These are phyloP conservation scores for Anagrus nilaparvatae DNA, from an alignment of 1,140 invertebrate genomes.

Conservation along the genomic window DNA sequence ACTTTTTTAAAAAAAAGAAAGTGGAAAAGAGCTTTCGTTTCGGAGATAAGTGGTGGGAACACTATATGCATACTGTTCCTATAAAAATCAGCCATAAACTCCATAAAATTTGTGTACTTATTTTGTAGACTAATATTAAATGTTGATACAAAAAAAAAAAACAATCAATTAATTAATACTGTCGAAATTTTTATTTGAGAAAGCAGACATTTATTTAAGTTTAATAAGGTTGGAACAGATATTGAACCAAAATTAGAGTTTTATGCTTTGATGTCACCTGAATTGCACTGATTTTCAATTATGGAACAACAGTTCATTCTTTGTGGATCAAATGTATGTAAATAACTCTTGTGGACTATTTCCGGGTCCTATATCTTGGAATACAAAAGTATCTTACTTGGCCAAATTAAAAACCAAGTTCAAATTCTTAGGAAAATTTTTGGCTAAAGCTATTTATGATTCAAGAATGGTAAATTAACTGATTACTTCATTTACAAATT, in stretches of 20 bases:
- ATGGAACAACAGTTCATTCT: slow-evolving; percentile 72
- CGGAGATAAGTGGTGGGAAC: no score
- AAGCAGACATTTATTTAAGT: no score
- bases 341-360: slow-evolving; percentile 75
- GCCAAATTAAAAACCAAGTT: slow-evolving; percentile 89
- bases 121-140: no score
- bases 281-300: slow-evolving; percentile 82
- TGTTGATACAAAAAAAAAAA: no score
- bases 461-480: slow-evolving; percentile 88
- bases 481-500: no score
- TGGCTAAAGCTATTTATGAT: slow-evolving; percentile 98
- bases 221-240: slow-evolving; percentile 92
- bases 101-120: no score
- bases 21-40: no score
- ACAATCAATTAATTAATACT: no score
- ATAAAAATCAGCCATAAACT: no score
- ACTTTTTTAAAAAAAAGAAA: no score
- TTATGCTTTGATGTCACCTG: slow-evolving; percentile 93
- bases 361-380: slow-evolving; percentile 74
- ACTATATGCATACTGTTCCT: no score
- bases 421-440: slow-evolving; percentile 93
- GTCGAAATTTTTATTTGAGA: no score
- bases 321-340: slow-evolving; percentile 58
- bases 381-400: slow-evolving; percentile 76
- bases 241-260: slow-evolving; percentile 97